Percentiles rank a stretch among this genome's conserved stretches.
Evolutionary conservation across 35 echinoderm and acorn worm species (phyloP).

Genomic region (Apostichopus californicus): DNA sequence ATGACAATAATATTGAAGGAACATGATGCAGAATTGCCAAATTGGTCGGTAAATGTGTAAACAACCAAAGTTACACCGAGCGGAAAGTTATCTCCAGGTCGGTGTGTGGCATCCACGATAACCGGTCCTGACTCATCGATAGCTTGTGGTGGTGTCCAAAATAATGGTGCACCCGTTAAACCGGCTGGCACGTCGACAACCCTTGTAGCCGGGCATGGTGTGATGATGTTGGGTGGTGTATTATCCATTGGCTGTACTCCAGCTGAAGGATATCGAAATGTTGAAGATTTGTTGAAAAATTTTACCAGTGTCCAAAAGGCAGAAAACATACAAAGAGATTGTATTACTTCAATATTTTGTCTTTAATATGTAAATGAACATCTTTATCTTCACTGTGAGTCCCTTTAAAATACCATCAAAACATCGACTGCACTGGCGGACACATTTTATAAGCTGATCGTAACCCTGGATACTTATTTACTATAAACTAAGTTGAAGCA

Average conservation of each 20-base stretch:
- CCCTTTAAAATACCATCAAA: too few species aligned
- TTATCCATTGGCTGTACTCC: not conserved
- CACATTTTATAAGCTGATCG: too few species aligned
- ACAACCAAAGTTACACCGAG: not conserved
- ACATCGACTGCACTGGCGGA: too few species aligned
- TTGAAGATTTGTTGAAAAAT: not conserved
- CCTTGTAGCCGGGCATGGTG: slow-evolving; percentile 24
- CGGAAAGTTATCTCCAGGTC: slow-evolving; percentile 28
- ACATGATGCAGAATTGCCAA: slow-evolving; percentile 15
- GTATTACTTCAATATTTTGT: too few species aligned
- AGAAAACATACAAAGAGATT: too few species aligned
- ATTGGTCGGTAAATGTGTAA: slow-evolving; percentile 26
- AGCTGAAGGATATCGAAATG: not conserved
- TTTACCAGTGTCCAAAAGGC: not conserved
- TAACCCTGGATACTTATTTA: too few species aligned
- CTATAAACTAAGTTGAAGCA: too few species aligned
- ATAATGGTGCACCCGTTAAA: not conserved
- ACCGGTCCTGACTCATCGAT: slow-evolving; percentile 45
- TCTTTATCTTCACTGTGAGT: too few species aligned
- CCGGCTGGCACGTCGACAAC: not conserved
- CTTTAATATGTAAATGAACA: too few species aligned
- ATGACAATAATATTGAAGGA: slow-evolving; percentile 26
- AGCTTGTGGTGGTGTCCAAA: slow-evolving; percentile 29
- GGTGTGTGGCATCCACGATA: not conserved
- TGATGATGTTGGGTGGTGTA: slow-evolving; percentile 33